Evolutionary conservation across 37 sponge, comb jelly and placozoan genomes (phyloP), one percentile per base, ranked within the genome.

Genomic region (Chondrilla cf. caribensis): DNA sequence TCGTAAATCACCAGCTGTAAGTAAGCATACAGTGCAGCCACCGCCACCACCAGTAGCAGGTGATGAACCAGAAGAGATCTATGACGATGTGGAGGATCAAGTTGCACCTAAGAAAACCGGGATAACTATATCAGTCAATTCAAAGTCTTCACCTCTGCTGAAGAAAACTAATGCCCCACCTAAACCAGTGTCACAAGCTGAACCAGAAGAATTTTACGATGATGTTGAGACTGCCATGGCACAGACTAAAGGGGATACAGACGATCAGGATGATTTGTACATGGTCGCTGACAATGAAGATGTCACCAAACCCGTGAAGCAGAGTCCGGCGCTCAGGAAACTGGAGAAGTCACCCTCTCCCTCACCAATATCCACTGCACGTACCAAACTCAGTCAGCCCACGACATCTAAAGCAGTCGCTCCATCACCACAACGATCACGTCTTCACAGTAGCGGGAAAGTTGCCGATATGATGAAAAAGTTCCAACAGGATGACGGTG

Each of bases 381-480:
- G 64, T 19, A 28, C 64, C 22, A 62, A 62, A 6, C 22, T 62
- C 18, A 29, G 6, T 15, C 15, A 19, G 64, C 64, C 64, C 6
- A 62, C 6, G 51, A 47, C 51, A 62, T 19, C 29, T 15, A 62
- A 15, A 7, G 15, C 64, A n/a, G 7, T 4, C 15, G 64, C 15
- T n/a, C 6, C 64, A 6, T 62, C 64, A 29, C 64, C 64, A 29
- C 18, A 4, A 28, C 25, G 64, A 6, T 41, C 44, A 40, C 41
- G 76, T 5, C 14, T 73, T 22, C 64, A 62, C 6, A 39, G 76
- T 2, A 38, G 41, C 7, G 76, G 76, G 38, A 73, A 73, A 6
- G 76, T 73, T 5, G 76, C 76, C 15, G 76, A 73, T 38, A 73
- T 73, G 76, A 73, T 73, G 76, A 73, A 73, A 43, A 73, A 73